Base-by-base conservation (phyloP, 2,888 invertebrate species). In the Ichneumoninae sp. region DNA sequence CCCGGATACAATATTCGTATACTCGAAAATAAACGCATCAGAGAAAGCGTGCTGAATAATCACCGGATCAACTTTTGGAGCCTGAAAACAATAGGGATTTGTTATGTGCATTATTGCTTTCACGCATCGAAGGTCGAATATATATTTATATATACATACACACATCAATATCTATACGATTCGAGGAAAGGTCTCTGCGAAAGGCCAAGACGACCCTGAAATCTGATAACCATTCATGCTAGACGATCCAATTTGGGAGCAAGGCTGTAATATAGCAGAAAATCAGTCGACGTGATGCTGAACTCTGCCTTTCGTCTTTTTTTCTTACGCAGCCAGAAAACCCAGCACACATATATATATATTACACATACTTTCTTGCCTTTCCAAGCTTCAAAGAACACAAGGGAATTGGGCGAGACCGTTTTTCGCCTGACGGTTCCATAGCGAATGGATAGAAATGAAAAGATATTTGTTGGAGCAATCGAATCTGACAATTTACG, bases 401-500 rank as follows among this genome's bases (percentile, higher is more conserved):
- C 76, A 63, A 33, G 80, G 73, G 81, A 77, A 77, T 84, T 57
- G 22, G 30, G 52, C 26, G 63, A 69, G 63, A 73, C 22, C 63
- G 19, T 44, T 65, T 30, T 66, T 77, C 50, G 30, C 54, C 7
- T n/a, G 47, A 54, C 68, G 52, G 16, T 44, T 40, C 13, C 52
- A 50, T 52, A 66, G 30, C 54, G 47, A 71, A 66, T 71, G 60
- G 47, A 78, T 81, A 84, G 33, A 52, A 78, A 75, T 50, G 4
- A 30, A 36, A 74, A 10, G 69, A 50, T 81, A 47, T 81, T 54
- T 65, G 47, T 57, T 40, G 26, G 30, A 54, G 54, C 81, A 57
- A 70, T 78, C 70, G 78, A 75, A 70, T 57, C 74, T 71, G 78
- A 81, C 78, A 81, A 81, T 85, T 81, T 78, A 65, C 47, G 54